These are phyloP conservation scores for Trachelus iudaicus DNA, from an alignment of 2,888 invertebrate species.

Conservation along the genomic window DNA sequence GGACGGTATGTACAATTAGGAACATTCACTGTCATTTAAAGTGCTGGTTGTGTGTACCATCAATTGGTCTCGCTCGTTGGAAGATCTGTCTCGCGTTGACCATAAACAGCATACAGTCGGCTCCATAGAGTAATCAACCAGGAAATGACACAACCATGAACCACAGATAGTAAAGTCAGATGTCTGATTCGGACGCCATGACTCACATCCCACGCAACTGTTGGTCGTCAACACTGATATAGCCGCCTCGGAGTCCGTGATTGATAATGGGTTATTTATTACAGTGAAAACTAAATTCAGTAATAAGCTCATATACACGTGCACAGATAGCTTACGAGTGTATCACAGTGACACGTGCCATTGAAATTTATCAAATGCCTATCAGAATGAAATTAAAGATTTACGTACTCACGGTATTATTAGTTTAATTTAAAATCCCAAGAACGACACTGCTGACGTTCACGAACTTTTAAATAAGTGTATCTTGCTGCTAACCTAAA, in stretches of 20 bases:
- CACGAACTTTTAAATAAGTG: background rate
- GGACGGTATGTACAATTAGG: background rate
- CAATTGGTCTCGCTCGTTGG: background rate
- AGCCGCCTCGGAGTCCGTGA: background rate
- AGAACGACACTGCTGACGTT: background rate
- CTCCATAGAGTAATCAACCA: slow-evolving; percentile 22
- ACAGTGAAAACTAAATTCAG: background rate
- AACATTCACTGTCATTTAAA: background rate
- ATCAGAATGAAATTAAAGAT: background rate
- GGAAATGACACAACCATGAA: slow-evolving; percentile 30
- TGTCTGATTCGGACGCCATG: background rate
- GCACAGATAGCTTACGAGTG: background rate
- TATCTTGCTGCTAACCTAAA: background rate
- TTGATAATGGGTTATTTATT: background rate
- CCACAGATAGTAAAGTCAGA: slow-evolving; percentile 23
- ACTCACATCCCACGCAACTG: background rate
- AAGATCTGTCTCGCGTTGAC: background rate
- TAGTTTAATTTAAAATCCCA: background rate
- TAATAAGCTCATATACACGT: background rate
- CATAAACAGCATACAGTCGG: background rate
- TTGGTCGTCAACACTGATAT: background rate
- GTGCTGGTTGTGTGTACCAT: background rate
- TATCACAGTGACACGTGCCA: background rate
- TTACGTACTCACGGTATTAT: background rate
- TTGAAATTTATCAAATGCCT: background rate